Conservation (phyloP, 1,140 invertebrate genomes). For the Drosophila azteca region DNA sequence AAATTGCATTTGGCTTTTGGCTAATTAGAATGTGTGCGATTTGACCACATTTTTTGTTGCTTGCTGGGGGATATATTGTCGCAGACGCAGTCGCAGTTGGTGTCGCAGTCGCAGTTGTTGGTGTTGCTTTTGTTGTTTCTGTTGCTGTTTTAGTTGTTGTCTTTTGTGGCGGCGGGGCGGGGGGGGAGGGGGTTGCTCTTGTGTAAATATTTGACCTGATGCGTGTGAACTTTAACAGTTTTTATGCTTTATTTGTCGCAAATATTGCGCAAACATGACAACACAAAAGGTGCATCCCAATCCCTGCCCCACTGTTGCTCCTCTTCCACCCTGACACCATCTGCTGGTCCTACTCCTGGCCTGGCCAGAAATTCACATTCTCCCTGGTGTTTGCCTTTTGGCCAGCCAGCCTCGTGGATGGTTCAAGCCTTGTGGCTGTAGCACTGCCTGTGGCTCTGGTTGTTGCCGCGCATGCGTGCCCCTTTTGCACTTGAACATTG, state of each 20-base stretch:
- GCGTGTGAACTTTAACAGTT: conserved; percentile 81
- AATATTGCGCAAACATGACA: conserved; percentile 79
- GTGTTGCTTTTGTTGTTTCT: conserved; percentile 4
- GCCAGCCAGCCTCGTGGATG: conserved; percentile 17
- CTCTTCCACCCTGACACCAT: not conserved
- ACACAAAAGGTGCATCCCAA: conserved; percentile 16
- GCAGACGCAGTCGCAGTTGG: not conserved
- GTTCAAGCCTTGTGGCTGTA: conserved; percentile 8
- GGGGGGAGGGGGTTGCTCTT: conserved; percentile 14
- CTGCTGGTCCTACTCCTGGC: conserved; percentile 1
- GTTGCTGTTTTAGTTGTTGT: conserved; percentile 33
- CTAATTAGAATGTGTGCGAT: conserved; percentile 56
- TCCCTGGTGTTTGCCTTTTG: conserved; percentile 57
- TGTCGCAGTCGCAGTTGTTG: conserved; percentile 21
- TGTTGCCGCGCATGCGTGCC: conserved; percentile 73
- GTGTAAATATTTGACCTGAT: conserved; percentile 82
- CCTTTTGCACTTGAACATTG: conserved; percentile 76
- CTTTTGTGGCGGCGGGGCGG: conserved; percentile 32
- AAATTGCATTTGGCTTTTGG: conserved; percentile 63
- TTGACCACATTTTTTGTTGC: conserved; percentile 46
- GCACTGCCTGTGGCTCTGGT: conserved; percentile 23
- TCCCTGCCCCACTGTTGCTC: not conserved
- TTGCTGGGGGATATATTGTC: no score
- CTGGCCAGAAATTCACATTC: conserved; percentile 12
- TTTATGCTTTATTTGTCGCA: conserved; percentile 83